Percentiles rank a stretch among this genome's conserved stretches.
Evolutionary conservation across 2,888 invertebrate species (phyloP).

Genomic region (Mythimna ferrago): DNA sequence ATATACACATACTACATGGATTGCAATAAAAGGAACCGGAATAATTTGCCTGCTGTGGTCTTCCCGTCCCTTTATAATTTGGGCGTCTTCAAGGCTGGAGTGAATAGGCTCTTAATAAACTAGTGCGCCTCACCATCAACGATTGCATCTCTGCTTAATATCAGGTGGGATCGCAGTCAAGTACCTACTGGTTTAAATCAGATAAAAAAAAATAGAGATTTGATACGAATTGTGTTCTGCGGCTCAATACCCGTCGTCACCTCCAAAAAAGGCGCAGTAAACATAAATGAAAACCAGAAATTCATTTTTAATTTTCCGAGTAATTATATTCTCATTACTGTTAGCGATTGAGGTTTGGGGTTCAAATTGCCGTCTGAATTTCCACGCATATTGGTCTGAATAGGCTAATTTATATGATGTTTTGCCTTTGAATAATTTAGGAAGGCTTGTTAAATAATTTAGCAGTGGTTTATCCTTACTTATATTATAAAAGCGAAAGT

Average conservation of each 20-base stretch:
- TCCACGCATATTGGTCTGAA: slow-evolving; percentile 23
- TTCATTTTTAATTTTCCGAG: slow-evolving; percentile 37
- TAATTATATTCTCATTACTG: slow-evolving; percentile 56
- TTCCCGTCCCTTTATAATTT: no score
- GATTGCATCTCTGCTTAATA: no score
- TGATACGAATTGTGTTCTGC: slow-evolving; percentile 3
- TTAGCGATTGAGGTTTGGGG: slow-evolving; percentile 25
- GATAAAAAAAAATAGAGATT: no score
- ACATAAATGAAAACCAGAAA: slow-evolving; percentile 35
- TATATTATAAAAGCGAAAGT: no score
- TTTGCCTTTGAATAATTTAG: slow-evolving; percentile 13
- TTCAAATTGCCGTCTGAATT: slow-evolving; percentile 43
- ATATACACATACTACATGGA: no score
- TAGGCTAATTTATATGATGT: slow-evolving; percentile 32
- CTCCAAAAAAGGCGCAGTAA: slow-evolving; percentile 7
- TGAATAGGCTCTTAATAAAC: no score
- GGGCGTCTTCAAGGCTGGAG: no score
- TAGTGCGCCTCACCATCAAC: no score
- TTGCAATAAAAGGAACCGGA: no score
- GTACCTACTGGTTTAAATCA: no score
- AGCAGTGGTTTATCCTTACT: neutral
- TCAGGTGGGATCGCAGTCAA: no score
- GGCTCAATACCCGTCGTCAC: slow-evolving; percentile 18
- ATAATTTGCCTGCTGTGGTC: no score
- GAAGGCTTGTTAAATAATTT: slow-evolving; percentile 2